phyloP scores from a whole-genome alignment of 2,888 invertebrate species.

The Apoderus coryli region DNA sequence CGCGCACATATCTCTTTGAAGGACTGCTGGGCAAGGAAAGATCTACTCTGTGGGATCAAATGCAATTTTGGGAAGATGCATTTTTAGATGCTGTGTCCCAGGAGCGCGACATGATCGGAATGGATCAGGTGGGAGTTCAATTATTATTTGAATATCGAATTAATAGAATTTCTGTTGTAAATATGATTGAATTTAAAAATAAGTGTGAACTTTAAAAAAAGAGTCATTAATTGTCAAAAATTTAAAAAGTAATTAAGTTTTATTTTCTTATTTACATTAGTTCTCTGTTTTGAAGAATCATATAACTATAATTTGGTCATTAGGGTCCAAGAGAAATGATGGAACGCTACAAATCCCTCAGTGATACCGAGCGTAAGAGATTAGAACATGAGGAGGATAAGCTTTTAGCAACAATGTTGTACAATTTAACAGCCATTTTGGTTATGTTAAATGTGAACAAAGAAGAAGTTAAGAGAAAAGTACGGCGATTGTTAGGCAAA shows the following conservation, averaged over 20 bases:
- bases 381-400: conserved; percentile 97
- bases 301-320: too few relatives aligned
- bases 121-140: conserved; percentile 96
- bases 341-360: conserved; percentile 88
- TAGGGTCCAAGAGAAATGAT: conserved; percentile 95
- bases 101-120: conserved; percentile 96
- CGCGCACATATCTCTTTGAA: conserved; percentile 84
- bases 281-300: too few relatives aligned
- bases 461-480: conserved; percentile 71
- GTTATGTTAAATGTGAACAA: conserved; percentile 83
- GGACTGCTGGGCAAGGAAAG: conserved; percentile 71
- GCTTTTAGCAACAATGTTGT: conserved; percentile 84
- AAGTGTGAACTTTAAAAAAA: too few relatives aligned
- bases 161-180: not conserved
- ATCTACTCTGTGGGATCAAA: conserved; percentile 91
- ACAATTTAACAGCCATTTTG: conserved; percentile 92
- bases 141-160: not conserved
- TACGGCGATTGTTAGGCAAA: conserved; percentile 85
- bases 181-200: too few relatives aligned
- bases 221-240: not conserved
- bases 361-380: conserved; percentile 84
- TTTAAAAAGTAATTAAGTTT: not conserved
- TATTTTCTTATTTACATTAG: too few relatives aligned
- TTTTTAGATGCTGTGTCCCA: conserved; percentile 96
- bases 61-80: conserved; percentile 99